A percentile compares a stretch with the other conserved stretches of the same genome.
phyloP scores from a whole-genome alignment of 2,888 invertebrate species.

The Iselma pallidipennis region DNA sequence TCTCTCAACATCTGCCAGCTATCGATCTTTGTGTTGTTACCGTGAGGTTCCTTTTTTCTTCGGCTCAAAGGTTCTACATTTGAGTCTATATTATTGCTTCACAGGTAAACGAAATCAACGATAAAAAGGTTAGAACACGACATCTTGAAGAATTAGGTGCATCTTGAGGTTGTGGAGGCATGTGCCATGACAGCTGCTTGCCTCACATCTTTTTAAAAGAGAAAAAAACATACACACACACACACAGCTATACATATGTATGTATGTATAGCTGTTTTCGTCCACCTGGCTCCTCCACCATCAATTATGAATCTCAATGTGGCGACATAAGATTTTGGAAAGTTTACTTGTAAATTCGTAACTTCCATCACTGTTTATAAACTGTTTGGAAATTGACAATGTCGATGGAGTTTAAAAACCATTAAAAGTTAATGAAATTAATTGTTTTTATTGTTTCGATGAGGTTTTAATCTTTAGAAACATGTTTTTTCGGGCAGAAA shows the following conservation, averaged over 20 bases:
- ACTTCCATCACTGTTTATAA: too few species aligned
- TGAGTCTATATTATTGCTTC: not conserved
- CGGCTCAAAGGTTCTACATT: not conserved
- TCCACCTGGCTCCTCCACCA: conserved; percentile 43
- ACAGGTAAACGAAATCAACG: not conserved
- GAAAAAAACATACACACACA: conserved; percentile 31
- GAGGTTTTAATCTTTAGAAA: too few species aligned
- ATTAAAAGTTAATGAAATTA: too few species aligned
- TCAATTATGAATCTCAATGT: conserved; percentile 35
- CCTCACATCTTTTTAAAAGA: conserved; percentile 21
- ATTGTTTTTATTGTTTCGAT: too few species aligned
- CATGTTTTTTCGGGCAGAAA: too few species aligned
- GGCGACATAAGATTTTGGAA: conserved; percentile 7
- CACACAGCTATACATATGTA: not conserved
- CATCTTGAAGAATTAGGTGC: conserved; percentile 33
- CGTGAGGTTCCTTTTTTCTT: not conserved
- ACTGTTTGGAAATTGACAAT: too few species aligned
- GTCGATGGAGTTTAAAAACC: too few species aligned
- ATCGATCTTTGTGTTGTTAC: not conserved
- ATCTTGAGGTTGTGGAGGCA: conserved; percentile 38
- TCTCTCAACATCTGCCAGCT: not conserved
- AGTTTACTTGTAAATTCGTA: too few species aligned
- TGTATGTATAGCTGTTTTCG: too few species aligned
- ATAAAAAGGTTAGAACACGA: not conserved
- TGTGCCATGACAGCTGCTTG: conserved; percentile 47